Conservation (phyloP, 2,113 vertebrate genomes). For the Upupa epops region DNA sequence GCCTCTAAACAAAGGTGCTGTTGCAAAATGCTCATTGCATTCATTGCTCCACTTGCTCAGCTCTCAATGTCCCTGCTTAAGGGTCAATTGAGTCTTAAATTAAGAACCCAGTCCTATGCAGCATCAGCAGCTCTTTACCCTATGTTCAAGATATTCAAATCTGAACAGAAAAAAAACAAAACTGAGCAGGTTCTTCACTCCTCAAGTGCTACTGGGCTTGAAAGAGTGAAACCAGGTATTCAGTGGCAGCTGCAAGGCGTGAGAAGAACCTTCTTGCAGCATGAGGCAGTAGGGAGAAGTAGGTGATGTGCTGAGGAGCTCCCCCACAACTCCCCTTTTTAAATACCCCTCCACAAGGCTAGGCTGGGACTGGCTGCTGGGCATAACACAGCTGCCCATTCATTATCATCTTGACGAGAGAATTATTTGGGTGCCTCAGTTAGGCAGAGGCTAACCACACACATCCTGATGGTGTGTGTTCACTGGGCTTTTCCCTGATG, state of each 20-base stretch:
- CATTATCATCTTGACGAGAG: not conserved
- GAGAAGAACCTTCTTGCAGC: not conserved
- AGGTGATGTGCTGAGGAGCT: not conserved
- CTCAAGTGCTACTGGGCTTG: not conserved
- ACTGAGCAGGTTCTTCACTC: not conserved
- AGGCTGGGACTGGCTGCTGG: not conserved
- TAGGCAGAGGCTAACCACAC: not conserved
- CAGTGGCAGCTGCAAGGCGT: not conserved
- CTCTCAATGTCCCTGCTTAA: not conserved
- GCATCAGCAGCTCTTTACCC: not conserved
- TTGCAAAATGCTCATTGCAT: rapidly evolving
- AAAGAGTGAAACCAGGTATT: not conserved
- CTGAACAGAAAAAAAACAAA: not conserved
- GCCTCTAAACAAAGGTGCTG: not conserved
- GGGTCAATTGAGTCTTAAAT: not conserved
- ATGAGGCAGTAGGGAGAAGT: rapidly evolving
- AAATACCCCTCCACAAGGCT: rapidly evolving
- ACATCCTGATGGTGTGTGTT: conserved; percentile 41
- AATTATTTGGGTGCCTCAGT: conserved; percentile 15
- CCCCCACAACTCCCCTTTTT: not conserved
- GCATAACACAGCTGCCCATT: not conserved
- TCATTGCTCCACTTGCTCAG: not conserved
- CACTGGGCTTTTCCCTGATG: not conserved
- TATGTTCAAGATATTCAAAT: not conserved
- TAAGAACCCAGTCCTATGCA: not conserved